Conservation (phyloP, 2,888 invertebrate species). For the Habroteleia sp. region DNA sequence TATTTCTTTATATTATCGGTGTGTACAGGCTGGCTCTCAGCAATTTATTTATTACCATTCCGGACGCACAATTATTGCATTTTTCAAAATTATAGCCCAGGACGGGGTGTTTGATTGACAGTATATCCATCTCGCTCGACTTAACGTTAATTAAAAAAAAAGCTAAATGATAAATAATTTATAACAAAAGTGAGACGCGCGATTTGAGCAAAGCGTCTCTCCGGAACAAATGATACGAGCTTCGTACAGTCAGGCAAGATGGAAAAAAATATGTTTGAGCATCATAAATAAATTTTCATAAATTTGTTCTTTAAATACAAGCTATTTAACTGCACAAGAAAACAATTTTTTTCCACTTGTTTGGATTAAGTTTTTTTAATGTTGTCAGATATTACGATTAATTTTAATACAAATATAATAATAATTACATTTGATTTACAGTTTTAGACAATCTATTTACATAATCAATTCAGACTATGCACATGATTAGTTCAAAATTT, state of each 20-base stretch:
- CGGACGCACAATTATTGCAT: conserved; percentile 79
- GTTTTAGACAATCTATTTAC: conserved; percentile 39
- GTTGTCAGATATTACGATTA: conserved; percentile 24
- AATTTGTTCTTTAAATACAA: too few species aligned
- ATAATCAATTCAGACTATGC: conserved; percentile 11
- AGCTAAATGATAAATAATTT: conserved; percentile 68
- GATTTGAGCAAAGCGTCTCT: conserved; percentile 42
- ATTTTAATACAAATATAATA: neutral
- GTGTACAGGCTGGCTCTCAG: conserved; percentile 76
- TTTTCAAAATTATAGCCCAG: conserved; percentile 74
- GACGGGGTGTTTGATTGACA: conserved; percentile 60
- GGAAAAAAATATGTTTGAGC: conserved; percentile 16
- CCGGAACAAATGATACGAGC: conserved; percentile 35
- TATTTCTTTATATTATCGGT: conserved; percentile 78
- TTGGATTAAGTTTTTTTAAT: conserved; percentile 16
- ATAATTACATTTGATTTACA: conserved; percentile 31
- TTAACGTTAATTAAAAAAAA: conserved; percentile 34
- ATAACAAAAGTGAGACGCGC: conserved; percentile 62
- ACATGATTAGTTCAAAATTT: neutral
- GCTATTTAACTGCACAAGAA: too few species aligned
- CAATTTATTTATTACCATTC: conserved; percentile 81
- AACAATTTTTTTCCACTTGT: conserved; percentile 28
- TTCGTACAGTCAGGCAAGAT: conserved; percentile 34
- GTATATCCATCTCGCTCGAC: conserved; percentile 24
- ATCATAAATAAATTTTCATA: too few species aligned